A percentile compares a stretch with the other conserved stretches of the same genome.
Evolutionary conservation across 1,140 invertebrate species (phyloP).

Genomic region (Penaeus vannamei): DNA sequence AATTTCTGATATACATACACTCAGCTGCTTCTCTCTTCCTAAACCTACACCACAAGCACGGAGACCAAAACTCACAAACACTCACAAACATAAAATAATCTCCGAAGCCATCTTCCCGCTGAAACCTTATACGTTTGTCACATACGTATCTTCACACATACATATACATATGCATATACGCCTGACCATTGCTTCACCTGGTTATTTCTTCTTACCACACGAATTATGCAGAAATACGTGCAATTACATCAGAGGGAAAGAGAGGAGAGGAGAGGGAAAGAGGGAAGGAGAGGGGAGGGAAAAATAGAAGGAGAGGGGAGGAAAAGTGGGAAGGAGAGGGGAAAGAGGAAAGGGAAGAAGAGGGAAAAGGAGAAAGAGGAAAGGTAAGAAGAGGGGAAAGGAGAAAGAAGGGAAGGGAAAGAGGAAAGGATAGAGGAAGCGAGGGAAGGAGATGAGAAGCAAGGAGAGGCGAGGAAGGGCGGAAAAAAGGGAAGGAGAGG

Average conservation of each 20-base stretch:
- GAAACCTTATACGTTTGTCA: background rate
- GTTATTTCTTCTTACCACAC: background rate
- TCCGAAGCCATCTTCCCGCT: background rate
- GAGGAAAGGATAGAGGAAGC: background rate
- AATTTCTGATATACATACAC: too few species aligned
- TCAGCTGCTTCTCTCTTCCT: too few species aligned
- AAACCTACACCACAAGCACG: too few species aligned
- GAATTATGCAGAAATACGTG: background rate
- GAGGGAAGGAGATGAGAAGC: background rate
- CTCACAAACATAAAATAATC: background rate
- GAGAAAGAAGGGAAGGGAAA: constrained; percentile 17
- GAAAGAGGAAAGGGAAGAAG: constrained; percentile 11
- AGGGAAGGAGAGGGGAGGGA: constrained; percentile 8
- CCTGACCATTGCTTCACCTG: background rate
- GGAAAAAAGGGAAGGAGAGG: background rate
- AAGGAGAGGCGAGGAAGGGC: background rate
- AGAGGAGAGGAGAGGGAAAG: constrained; percentile 7
- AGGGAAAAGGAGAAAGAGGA: background rate
- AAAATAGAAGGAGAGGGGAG: background rate
- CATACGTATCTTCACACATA: too few species aligned
- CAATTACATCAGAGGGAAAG: background rate
- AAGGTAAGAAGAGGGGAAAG: background rate
- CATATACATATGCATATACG: too few species aligned
- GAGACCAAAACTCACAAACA: too few species aligned
- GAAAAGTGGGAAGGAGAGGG: background rate